A percentile compares a stretch with the other conserved stretches of the same genome.
phyloP scores from a whole-genome alignment of 2,888 invertebrate genomes.

The Bursaphelenchus okinawaensis region DNA sequence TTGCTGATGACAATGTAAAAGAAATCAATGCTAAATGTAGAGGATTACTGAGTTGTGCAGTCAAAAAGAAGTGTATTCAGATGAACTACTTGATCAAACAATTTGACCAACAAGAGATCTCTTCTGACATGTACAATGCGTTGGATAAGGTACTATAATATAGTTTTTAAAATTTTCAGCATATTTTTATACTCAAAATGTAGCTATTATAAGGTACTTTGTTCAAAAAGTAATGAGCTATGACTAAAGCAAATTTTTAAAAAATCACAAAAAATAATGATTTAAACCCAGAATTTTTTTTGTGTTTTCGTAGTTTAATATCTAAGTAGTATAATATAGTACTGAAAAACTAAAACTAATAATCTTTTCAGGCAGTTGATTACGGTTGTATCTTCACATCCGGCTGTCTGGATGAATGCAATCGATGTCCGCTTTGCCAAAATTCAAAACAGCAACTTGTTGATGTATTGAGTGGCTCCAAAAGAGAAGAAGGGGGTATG shows the following conservation, averaged over 20 bases:
- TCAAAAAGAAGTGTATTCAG: slow-evolving; percentile 44
- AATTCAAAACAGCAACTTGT: slow-evolving; percentile 45
- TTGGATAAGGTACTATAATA: slow-evolving; percentile 50
- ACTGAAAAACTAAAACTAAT: too few relatives aligned
- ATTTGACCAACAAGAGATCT: slow-evolving; percentile 39
- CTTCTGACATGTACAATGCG: slow-evolving; percentile 43
- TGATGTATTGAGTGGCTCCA: slow-evolving; percentile 44
- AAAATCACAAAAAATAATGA: not conserved
- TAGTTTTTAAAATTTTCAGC: too few relatives aligned
- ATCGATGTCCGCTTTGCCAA: slow-evolving; percentile 44
- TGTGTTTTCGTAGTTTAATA: too few relatives aligned
- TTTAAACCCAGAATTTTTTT: slow-evolving; percentile 8
- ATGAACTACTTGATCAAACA: slow-evolving; percentile 30
- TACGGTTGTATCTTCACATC: slow-evolving; percentile 53
- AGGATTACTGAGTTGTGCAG: slow-evolving; percentile 38
- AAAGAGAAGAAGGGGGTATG: slow-evolving; percentile 33
- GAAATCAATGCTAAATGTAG: slow-evolving; percentile 37
- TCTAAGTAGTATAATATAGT: too few relatives aligned
- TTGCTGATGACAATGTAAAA: not conserved
- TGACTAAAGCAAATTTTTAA: not conserved
- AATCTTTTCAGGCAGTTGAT: slow-evolving; percentile 42
- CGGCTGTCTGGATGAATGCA: slow-evolving; percentile 51
- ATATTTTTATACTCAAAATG: too few relatives aligned
- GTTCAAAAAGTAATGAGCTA: not conserved
- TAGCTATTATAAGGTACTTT: too few relatives aligned